phyloP scores from a whole-genome alignment of 2,888 invertebrate species.

The Epirrhoe alternata region DNA sequence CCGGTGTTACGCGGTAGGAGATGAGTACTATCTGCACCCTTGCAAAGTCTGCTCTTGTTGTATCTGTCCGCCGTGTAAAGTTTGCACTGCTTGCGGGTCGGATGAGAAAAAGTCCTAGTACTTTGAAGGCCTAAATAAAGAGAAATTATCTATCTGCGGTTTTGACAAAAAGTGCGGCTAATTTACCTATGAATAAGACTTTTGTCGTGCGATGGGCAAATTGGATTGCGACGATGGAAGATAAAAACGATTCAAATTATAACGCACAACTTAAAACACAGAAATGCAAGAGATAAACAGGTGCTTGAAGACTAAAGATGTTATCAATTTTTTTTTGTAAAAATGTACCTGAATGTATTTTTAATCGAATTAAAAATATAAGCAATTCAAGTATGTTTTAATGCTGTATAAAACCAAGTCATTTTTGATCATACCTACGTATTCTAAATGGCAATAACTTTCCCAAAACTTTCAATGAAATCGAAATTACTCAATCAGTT shows the following conservation, averaged over 20 bases:
- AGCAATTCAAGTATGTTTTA: not conserved
- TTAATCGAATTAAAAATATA: not conserved
- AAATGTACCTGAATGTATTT: not conserved
- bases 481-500: not conserved
- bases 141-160: no score
- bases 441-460: no score
- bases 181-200: no score
- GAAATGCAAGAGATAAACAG: no score
- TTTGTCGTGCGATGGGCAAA: no score
- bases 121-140: no score
- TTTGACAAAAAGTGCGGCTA: not conserved
- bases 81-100: constrained; percentile 40
- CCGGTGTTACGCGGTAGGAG: constrained; percentile 69
- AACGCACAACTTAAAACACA: no score
- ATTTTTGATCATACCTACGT: no score
- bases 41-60: constrained; percentile 47
- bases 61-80: constrained; percentile 37
- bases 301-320: no score
- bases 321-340: no score
- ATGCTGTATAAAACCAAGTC: no score
- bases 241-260: not conserved
- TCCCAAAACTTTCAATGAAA: not conserved
- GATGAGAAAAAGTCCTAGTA: not conserved
- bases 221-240: no score
- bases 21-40: constrained; percentile 67